Base-by-base conservation (phyloP, 2,888 invertebrate species). In the Atrina japonica region DNA sequence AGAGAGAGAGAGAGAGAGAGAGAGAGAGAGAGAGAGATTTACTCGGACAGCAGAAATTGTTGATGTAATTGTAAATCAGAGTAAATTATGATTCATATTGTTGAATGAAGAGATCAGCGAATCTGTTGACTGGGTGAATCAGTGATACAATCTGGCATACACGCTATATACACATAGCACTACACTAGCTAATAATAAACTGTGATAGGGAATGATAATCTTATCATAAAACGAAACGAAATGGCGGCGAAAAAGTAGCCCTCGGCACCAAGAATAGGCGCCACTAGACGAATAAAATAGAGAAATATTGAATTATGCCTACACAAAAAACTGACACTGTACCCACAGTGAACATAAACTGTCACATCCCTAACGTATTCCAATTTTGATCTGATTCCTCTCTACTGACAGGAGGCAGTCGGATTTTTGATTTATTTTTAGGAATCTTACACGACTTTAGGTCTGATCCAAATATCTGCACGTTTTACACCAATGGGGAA, bases 211-310 rank as follows among this genome's bases (percentile, higher is more conserved):
- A 35, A 35, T 35, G 35, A 35, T 35, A 35, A 35, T 35, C 11
- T 35, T 35, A 35, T 35, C 35, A 35, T 35, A 35, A 35, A 35
- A 35, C 35, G 35, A 11, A 35, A 35, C 35, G 35, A 35, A 35
- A 35, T 35, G 35, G 35, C 35, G 35, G 35, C 35, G 35, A 7
- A 63, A 52, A 16, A 11, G n/a, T 23, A 27, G 67, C 67, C 60
- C 27, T 30, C 59, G 56, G 59, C 58, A 18, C 58, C 52, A 58
- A 49, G 56, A 60, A 60, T 16, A 67, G 67, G 67, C 67, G 60
- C 67, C 67, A 60, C 25, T 45, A 53, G 27, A 52, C 43, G 21
- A 47, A 67, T 67, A 67, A 66, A 67, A 50, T 45, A 43, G 41
- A 11, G 52, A 23, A 50, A 50, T 40, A 67, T 60, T 58, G 59